phyloP scores from a whole-genome alignment of 1,140 invertebrate species.

The Sycophila sp. region DNA sequence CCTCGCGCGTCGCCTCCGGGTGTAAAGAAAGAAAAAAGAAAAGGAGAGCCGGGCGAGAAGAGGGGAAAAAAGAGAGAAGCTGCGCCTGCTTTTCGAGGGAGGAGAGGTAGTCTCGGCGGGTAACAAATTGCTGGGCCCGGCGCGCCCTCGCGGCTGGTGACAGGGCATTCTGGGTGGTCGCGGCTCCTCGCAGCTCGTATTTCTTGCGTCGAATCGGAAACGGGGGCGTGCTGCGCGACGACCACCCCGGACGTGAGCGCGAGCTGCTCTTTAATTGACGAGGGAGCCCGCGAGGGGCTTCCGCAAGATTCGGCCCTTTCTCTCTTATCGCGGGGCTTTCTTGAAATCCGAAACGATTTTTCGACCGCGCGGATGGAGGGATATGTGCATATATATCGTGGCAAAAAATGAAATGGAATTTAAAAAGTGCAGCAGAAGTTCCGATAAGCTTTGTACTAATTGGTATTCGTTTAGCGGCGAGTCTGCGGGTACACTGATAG shows the following conservation, averaged over 20 bases:
- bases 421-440: no score
- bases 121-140: slow-evolving; percentile 29
- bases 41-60: background rate
- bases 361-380: no score
- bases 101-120: background rate
- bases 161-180: slow-evolving; percentile 63
- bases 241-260: background rate
- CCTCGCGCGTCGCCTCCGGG: background rate
- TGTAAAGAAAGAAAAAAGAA: background rate
- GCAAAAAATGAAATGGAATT: no score
- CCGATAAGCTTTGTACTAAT: no score
- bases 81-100: no score
- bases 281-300: background rate
- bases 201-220: slow-evolving; percentile 55
- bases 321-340: no score
- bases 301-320: no score
- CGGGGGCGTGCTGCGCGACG: slow-evolving; percentile 9
- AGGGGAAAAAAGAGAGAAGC: background rate
- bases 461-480: no score
- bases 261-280: slow-evolving; percentile 11
- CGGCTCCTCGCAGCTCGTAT: slow-evolving; percentile 54
- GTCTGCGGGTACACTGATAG: no score
- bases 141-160: slow-evolving; percentile 50
- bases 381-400: no score
- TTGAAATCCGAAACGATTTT: no score